Percentiles rank a stretch among this genome's conserved stretches.
Evolutionary conservation across 2,797 vertebrate species (phyloP).

Genomic region (Melanotaenia maccullochi): DNA sequence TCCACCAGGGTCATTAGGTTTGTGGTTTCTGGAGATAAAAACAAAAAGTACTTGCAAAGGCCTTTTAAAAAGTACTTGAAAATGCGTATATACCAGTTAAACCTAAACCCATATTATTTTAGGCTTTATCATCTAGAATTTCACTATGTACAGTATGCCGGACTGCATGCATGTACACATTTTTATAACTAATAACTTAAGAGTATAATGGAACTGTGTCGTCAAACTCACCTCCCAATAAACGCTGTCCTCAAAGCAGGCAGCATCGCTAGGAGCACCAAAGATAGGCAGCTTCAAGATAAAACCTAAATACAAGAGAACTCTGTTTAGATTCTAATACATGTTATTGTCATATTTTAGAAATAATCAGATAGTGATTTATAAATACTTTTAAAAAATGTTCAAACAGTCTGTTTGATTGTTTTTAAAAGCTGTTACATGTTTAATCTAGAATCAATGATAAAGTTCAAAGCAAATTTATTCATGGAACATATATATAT

Average conservation of each 20-base stretch:
- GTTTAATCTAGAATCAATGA: no score
- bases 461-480: no score
- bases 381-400: neutral
- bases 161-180: neutral
- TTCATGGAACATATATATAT: no score
- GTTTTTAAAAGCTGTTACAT: no score
- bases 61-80: neutral
- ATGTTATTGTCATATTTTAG: neutral
- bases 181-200: neutral
- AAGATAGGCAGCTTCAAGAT: conserved; percentile 83
- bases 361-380: neutral
- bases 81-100: neutral
- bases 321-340: neutral
- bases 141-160: accelerated
- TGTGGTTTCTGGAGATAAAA: neutral
- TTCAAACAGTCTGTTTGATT: no score
- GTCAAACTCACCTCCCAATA: conserved; percentile 88
- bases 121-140: neutral
- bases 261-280: conserved; percentile 77
- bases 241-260: conserved; percentile 81
- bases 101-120: neutral
- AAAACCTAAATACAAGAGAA: conserved; percentile 77
- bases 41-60: neutral
- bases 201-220: accelerated
- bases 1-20: neutral